Base-by-base conservation (phyloP, 2,888 invertebrate genomes). In the Hydraecia micacea region DNA sequence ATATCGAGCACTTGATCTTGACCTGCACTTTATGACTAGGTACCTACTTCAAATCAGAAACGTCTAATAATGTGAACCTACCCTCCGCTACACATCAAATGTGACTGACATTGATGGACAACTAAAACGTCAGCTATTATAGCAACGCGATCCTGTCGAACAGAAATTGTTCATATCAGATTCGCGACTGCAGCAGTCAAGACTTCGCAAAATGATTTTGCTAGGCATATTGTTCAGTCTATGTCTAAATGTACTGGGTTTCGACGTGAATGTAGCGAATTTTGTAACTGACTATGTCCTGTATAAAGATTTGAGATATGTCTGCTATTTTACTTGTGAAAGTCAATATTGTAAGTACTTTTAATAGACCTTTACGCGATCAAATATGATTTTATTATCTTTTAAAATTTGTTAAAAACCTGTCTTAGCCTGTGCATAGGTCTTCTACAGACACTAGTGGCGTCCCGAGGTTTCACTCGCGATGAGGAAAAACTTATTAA, bases 311-410 rank as follows among this genome's bases (percentile, higher is more conserved):
- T 86, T 92, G 0, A 91, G 87, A 80, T 91, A 91, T 68, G 81
- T 94, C 2, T 90, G 91, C 60, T 91, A 93, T 76, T 90, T 95
- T 36, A 90, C 93, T 8, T 95, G 96, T 86, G 88, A 88, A 49
- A 87, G 69, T 68, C 73, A 75, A 25, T 84, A 83, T 72, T 68
- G 94, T 94, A 86, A 91, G 93, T 90, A 67, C 4, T 65, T 42
- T 36, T 63, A 63, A 21, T n/a, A 63, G 18, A 36, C 9, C 36
- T 62, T 70, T 36, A 36, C n/a, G 9, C 25, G 18, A 60, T 60
- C 18, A 11, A 55, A 32, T 55, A n/a, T 4, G 21, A 15, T n/a
- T 36, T n/a, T n/a, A n/a, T n/a, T n/a, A 9, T 9, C 0, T 28
- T 18, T 46, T 49, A 39, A 2, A 39, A 39, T 58, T 55, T 39